Evolutionary conservation across 2,888 invertebrate genomes (phyloP), one percentile per base, ranked within the genome.

Genomic region (Acanthococcus lagerstroemiae): DNA sequence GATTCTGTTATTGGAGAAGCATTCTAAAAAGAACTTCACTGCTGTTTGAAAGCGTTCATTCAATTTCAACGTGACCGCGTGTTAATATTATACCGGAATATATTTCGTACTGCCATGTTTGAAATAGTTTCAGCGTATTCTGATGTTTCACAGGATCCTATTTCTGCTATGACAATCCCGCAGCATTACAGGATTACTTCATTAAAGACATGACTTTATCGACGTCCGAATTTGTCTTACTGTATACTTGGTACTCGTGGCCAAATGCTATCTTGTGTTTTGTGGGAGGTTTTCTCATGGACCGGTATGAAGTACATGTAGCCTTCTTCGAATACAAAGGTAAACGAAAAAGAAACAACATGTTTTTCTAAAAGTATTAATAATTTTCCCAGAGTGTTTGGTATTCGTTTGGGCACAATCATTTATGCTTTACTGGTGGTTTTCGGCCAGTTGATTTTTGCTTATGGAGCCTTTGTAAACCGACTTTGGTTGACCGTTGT

Each of bases 81-180:
- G 57, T 55, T 37, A 9, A 63, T 6, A 48, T 66, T 9, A 45
- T 4, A 22, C 7, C 30, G 6, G 21, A 12, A 46, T 17, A 17
- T 45, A 67, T 69, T 67, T 55, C 57, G 68, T 67, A 17, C 37
- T 48, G 24, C 30, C 50, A 65, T 44, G 22, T 44, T 66, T 58
- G 26, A 30, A 55, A 21, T 27, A 54, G 22, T 25, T n/a, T 57
- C 3, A 50, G n/a, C n/a, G 17, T 66, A 3, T 67, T 22, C 17
- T 67, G 69, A 72, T 73, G 71, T 70, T 74, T 82, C 80, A 65
- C 78, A 95, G 95, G 95, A 74, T 93, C 94, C 67, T 95, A 94
- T 78, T 97, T 96, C 77, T 96, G 96, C 77, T 97, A 94, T 79
- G 97, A 97, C 77, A 94, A 92, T 76, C 96, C 96, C 5, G 92